These are phyloP conservation scores for Drosophila suboccidentalis DNA, from an alignment of 2,888 invertebrate species.

Conservation along the genomic window DNA sequence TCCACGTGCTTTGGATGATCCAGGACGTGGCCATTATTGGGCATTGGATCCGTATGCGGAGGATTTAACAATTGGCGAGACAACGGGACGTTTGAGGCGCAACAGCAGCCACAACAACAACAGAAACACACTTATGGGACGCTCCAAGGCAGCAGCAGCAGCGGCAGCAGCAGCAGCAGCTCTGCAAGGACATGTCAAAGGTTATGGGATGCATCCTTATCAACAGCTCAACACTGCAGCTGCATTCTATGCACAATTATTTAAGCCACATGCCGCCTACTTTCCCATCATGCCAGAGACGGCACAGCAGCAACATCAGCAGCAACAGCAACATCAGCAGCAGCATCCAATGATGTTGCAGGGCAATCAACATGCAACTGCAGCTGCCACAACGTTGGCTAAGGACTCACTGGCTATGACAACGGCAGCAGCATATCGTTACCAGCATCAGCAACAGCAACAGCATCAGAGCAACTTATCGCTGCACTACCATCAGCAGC, in stretches of 20 bases:
- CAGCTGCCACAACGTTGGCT: conserved; percentile 10
- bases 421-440: conserved; percentile 33
- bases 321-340: conserved; percentile 11
- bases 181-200: conserved; percentile 26
- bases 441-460: conserved; percentile 46
- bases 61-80: conserved; percentile 98
- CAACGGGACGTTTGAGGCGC: conserved; percentile 96
- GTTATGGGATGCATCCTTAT: conserved; percentile 65
- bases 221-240: conserved; percentile 48
- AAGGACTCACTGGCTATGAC: conserved; percentile 32
- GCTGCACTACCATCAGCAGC: conserved; percentile 43
- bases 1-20: conserved; percentile 97
- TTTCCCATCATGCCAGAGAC: conserved; percentile 72
- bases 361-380: conserved; percentile 27
- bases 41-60: conserved; percentile 98
- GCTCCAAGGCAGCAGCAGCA: conserved; percentile 28
- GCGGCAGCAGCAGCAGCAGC: conserved; percentile 16
- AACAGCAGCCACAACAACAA: conserved; percentile 37
- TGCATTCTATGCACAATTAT: conserved; percentile 46
- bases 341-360: conserved; percentile 42
- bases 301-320: conserved; percentile 17
- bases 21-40: conserved; percentile 99
- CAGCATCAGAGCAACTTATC: conserved; percentile 44
- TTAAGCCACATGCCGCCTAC: conserved; percentile 72
- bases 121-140: conserved; percentile 37